A percentile compares a stretch with the other conserved stretches of the same genome.
phyloP scores from a whole-genome alignment of 2,888 invertebrate species.

The Dicroscelio sp. region DNA sequence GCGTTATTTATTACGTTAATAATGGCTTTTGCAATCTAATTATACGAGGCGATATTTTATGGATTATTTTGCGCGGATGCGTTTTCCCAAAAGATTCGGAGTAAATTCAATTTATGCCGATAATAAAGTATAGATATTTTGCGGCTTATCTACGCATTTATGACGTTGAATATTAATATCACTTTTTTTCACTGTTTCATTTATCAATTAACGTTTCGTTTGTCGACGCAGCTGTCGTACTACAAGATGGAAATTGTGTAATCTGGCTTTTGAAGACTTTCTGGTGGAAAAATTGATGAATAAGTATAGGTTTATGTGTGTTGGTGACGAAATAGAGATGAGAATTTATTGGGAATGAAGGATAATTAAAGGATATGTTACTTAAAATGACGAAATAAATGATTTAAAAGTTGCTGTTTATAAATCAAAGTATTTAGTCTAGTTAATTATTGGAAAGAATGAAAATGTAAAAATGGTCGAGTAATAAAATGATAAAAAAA shows the following conservation, averaged over 20 bases:
- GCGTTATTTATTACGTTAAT: slow-evolving; percentile 30
- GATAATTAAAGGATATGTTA: too few species aligned
- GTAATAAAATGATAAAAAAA: too few species aligned
- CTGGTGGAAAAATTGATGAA: too few species aligned
- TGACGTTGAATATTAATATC: background rate
- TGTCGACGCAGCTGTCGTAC: background rate
- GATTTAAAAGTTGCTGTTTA: too few species aligned
- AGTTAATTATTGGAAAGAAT: too few species aligned
- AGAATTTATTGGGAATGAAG: too few species aligned
- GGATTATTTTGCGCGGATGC: slow-evolving; percentile 1
- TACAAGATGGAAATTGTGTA: background rate
- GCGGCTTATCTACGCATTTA: background rate
- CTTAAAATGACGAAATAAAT: too few species aligned
- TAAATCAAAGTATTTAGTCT: too few species aligned
- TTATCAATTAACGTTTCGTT: background rate
- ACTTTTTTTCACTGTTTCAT: background rate
- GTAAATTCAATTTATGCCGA: slow-evolving; percentile 13
- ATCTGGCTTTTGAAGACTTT: too few species aligned
- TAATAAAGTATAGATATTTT: slow-evolving; percentile 24
- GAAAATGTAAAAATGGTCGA: too few species aligned
- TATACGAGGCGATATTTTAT: slow-evolving; percentile 22
- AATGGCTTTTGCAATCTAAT: slow-evolving; percentile 21
- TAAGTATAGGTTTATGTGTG: too few species aligned
- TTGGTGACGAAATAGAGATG: too few species aligned
- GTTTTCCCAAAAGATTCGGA: background rate